Evolutionary conservation across 1,140 invertebrate genomes (phyloP), one percentile per base, ranked within the genome.

Genomic region (Phocides pigmalion): DNA sequence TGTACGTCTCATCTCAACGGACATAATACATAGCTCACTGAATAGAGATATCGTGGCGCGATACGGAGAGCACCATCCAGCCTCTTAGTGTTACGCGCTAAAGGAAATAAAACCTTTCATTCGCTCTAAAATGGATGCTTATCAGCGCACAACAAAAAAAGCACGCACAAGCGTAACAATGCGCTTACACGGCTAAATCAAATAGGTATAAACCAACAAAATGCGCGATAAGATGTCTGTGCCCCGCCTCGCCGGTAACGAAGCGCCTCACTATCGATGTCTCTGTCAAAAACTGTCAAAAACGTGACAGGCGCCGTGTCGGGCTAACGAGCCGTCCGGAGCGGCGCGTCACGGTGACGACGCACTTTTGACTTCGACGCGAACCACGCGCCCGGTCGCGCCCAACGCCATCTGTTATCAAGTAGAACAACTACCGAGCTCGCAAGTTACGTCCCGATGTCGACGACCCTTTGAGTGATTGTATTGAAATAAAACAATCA

Each of bases 241-340:
- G 71, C 79, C 70, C 80, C 82, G 82, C 85, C 80, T 75, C 71
- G 77, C 39, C 67, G 64, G 81, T 87, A 88, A 87, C 84, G 83
- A 84, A 79, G 74, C 76, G 80, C 65, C 78, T 72, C 74, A 76
- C 79, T 87, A 90, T 88, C 86, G 88, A 90, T 88, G 87, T 89
- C 84, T 87, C 78, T 88, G 88, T 90, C 86, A 84, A 84, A 86
- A 87, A 87, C 83, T 89, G 88, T 90, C 88, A 89, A 87, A 85
- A 85, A 82, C 70, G 58, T 88, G 88, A 89, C 88, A 85, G 81
- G 72, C 82, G 81, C 73, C 80, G 84, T 81, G 85, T 87, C 81
- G 79, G 82, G 62, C 79, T 90, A 90, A 90, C 88, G 88, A 90
- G 86, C 70, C 84, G 82, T 63, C 76, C 76, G 78, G 63, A 54